Base-by-base conservation (phyloP, 2,797 vertebrate species). In the Macropodus opercularis region DNA sequence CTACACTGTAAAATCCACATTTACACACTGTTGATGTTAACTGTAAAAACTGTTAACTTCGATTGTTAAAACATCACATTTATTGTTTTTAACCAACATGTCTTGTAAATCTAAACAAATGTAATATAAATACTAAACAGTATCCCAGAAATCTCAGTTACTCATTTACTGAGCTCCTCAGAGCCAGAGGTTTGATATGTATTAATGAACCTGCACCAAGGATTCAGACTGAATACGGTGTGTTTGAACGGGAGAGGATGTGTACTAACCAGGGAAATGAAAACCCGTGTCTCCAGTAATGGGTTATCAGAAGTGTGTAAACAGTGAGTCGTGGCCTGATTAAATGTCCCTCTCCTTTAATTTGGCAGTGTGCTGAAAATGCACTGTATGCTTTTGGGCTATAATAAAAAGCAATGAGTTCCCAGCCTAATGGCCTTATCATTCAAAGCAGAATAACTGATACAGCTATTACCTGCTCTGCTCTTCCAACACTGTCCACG, bases 311-410 rank as follows among this genome's bases (percentile, higher is more conserved):
- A 47, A 51, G 49, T 63, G 69, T 64, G 76, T 76, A 76, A 75
- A 77, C 74, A 85, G 32, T 85, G 78, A 85, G 72, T 85, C 74
- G 86, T 10, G 19, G 46, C 49, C 57, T 58, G 22, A 78, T 75
- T 70, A 48, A 75, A 56, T n/a, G n/a, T 18, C 41, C 24, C 11
- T 35, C 18, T 42, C 22, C 31, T 80, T 57, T 52, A 17, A 70
- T 80, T 68, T 34, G 67, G 32, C 39, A 23, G 32, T 8, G 23
- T 62, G 51, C 26, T 79, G 42, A 48, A 60, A 50, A 65, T 36
- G 5, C 22, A 61, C 2, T 48, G 59, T 67, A 68, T 68, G 51
- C 44, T 70, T 64, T 49, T 39, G 60, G 46, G 31, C 31, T 36
- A 48, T 63, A 17, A 46, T 71, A 59, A 69, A 38, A 79, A 53